Evolutionary conservation across 2,888 invertebrate species (phyloP).

Genomic region (Hemithea aestivaria): DNA sequence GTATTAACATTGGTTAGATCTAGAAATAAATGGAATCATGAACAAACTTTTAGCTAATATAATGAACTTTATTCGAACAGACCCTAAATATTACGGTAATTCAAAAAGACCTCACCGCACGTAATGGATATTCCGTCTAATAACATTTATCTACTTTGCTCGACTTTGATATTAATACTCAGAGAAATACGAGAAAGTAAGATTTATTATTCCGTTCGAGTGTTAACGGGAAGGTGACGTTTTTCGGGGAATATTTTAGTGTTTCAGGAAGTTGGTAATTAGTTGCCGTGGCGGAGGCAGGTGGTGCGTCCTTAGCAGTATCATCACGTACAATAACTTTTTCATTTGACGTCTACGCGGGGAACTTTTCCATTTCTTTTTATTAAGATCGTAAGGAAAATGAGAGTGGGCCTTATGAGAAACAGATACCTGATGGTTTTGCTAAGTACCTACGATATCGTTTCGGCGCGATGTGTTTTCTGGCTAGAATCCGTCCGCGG

Average conservation of each 20-base stretch:
- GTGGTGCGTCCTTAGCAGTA: slow-evolving; percentile 70
- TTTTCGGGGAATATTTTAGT: slow-evolving; percentile 76
- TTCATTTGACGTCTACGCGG: slow-evolving; percentile 75
- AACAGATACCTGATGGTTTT: slow-evolving; percentile 66
- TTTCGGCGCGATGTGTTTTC: slow-evolving; percentile 22
- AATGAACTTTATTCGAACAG: too few relatives aligned
- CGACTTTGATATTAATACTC: slow-evolving; percentile 33
- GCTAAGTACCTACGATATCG: slow-evolving; percentile 43
- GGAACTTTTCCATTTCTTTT: slow-evolving; percentile 76
- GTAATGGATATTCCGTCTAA: slow-evolving; percentile 19
- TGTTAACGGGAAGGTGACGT: slow-evolving; percentile 61
- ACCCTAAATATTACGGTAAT: too few relatives aligned
- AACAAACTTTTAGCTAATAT: too few relatives aligned
- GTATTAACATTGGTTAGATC: too few relatives aligned
- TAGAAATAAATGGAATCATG: too few relatives aligned
- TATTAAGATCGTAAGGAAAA: slow-evolving; percentile 77
- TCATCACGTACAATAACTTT: slow-evolving; percentile 77
- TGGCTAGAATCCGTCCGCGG: background rate
- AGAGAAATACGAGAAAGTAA: slow-evolving; percentile 39
- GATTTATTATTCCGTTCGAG: slow-evolving; percentile 62
- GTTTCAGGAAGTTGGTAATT: slow-evolving; percentile 75
- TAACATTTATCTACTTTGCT: slow-evolving; percentile 31
- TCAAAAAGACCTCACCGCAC: background rate
- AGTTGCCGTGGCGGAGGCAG: slow-evolving; percentile 63
- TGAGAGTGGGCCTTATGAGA: slow-evolving; percentile 71